Conservation (phyloP, 2,797 vertebrate genomes). For the Sebastes minor region DNA sequence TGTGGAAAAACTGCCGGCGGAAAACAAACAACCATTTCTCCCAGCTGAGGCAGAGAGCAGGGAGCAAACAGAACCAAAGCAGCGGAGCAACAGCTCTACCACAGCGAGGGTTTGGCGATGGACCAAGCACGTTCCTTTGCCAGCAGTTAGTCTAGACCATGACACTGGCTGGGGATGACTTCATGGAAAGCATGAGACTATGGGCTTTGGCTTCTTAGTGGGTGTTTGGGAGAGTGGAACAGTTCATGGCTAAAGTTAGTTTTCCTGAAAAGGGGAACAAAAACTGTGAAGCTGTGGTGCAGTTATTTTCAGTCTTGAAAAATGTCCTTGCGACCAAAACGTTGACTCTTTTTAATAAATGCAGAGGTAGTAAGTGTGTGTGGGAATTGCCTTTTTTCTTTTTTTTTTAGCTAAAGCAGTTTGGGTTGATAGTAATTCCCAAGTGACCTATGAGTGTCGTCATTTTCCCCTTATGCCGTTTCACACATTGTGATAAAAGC, state of each 20-base stretch:
- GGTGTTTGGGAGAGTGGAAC: conserved; percentile 19
- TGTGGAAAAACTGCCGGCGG: conserved; percentile 10
- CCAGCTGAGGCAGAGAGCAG: conserved; percentile 20
- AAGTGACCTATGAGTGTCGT: background rate
- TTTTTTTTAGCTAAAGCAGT: background rate
- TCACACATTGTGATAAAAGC: background rate
- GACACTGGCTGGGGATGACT: conserved; percentile 57
- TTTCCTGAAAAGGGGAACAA: conserved; percentile 10
- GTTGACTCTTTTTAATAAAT: no score
- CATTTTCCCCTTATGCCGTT: background rate
- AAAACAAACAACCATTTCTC: conserved; percentile 30
- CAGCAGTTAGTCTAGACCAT: conserved; percentile 69
- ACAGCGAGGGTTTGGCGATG: conserved; percentile 53
- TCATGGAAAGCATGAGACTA: conserved; percentile 69
- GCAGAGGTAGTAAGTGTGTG: no score
- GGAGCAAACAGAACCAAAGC: conserved; percentile 33
- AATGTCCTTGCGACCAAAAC: no score
- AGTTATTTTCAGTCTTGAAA: background rate
- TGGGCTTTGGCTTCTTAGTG: conserved; percentile 16
- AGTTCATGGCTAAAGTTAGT: conserved; percentile 27
- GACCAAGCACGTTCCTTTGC: conserved; percentile 57
- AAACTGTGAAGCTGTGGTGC: conserved; percentile 1
- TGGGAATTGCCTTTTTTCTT: no score
- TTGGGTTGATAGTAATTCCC: background rate
- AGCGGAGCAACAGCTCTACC: conserved; percentile 51